These are phyloP conservation scores for Rhinichthys klamathensis DNA, from an alignment of 2,113 vertebrate species.

Conservation along the genomic window DNA sequence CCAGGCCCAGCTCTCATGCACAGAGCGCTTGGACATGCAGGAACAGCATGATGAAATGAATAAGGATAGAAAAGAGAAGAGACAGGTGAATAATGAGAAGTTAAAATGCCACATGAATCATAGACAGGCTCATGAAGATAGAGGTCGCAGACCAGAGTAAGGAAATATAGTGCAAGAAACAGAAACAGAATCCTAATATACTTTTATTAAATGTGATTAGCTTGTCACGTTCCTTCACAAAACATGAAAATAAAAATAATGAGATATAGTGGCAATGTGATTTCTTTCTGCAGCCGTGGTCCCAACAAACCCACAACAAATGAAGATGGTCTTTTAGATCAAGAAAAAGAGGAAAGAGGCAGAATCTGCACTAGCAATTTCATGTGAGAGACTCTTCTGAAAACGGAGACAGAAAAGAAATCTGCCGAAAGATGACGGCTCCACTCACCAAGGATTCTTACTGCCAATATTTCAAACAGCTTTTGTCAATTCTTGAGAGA, in stretches of 20 bases:
- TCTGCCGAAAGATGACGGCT: background rate
- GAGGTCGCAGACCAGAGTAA: background rate
- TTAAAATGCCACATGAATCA: constrained; percentile 43
- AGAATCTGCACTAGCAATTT: background rate
- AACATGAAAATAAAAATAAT: background rate
- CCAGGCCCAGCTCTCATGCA: background rate
- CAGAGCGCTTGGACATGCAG: background rate
- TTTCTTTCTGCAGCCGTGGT: background rate
- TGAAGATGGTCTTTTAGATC: background rate
- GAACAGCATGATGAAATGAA: constrained; percentile 5
- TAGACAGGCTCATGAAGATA: background rate
- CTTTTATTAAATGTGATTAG: background rate
- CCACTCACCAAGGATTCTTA: background rate
- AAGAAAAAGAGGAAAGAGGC: background rate
- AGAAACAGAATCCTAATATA: background rate
- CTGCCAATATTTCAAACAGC: constrained; percentile 1
- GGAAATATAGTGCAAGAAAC: background rate
- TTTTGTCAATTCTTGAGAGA: background rate
- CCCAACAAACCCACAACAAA: background rate
- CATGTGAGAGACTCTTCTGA: background rate
- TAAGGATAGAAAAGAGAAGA: constrained; percentile 1
- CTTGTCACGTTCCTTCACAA: constrained; percentile 7
- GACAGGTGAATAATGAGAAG: constrained; percentile 9
- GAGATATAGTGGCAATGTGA: background rate
- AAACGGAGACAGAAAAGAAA: background rate